Evolutionary conservation across 2,113 vertebrate genomes (phyloP).

Genomic region (Fulica atra): DNA sequence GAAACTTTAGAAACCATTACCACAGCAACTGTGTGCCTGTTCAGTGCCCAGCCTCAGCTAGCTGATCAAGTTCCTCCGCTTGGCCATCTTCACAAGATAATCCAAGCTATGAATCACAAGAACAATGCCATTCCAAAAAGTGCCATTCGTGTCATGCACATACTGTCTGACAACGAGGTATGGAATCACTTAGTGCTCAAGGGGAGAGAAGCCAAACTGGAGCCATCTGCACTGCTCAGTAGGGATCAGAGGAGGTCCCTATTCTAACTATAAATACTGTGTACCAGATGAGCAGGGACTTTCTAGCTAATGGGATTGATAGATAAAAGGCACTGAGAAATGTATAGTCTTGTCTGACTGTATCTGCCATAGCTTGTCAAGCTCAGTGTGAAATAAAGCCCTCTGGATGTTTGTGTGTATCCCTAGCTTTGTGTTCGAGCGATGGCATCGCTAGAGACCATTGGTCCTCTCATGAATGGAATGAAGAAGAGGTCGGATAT

Average conservation of each 20-base stretch:
- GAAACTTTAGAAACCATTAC: conserved; percentile 95
- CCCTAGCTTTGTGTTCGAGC: conserved; percentile 91
- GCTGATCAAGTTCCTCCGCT: conserved; percentile 96
- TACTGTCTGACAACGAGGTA: conserved; percentile 96
- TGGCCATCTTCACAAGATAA: conserved; percentile 92
- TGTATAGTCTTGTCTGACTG: not conserved
- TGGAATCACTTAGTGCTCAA: not conserved
- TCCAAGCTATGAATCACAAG: conserved; percentile 93
- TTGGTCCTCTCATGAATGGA: conserved; percentile 92
- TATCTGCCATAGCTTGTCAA: not conserved
- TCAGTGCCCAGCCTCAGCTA: conserved; percentile 91
- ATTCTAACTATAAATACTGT: not conserved
- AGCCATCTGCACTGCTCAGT: not conserved
- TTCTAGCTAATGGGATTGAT: not conserved
- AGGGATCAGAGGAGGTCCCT: not conserved
- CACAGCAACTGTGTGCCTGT: conserved; percentile 93
- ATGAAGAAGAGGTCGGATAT: conserved; percentile 91
- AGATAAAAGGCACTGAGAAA: not conserved
- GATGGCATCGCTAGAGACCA: conserved; percentile 93
- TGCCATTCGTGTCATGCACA: conserved; percentile 92
- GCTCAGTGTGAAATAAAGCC: not conserved
- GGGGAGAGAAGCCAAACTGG: not conserved
- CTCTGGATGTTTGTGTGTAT: not conserved
- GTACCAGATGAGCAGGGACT: not conserved
- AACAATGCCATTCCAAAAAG: conserved; percentile 95